phyloP scores from a whole-genome alignment of 2,113 vertebrate species.

The Microtus oregoni region DNA sequence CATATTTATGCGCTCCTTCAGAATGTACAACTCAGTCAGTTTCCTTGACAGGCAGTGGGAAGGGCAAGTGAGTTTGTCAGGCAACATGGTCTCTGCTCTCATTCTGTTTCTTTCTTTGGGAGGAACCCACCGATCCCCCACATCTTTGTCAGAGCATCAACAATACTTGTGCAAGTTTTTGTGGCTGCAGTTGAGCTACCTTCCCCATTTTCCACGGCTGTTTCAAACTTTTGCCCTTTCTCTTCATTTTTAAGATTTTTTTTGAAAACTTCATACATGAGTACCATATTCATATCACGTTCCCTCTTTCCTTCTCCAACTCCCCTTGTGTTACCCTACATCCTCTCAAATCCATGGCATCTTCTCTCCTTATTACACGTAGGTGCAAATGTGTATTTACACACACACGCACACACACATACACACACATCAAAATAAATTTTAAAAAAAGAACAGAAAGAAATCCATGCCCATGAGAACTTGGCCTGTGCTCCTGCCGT shows the following conservation, averaged over 20 bases:
- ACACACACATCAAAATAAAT: no score
- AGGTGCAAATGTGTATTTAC: no score
- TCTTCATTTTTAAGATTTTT: neutral
- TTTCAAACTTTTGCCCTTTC: neutral
- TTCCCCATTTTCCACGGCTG: neutral
- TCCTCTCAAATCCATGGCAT: no score
- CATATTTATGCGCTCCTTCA: neutral
- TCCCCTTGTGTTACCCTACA: no score
- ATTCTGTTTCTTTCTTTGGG: neutral
- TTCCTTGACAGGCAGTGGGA: neutral
- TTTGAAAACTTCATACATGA: neutral
- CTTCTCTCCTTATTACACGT: no score
- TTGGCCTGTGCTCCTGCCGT: no score
- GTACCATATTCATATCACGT: neutral
- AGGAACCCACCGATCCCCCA: neutral
- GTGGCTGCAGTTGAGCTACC: neutral
- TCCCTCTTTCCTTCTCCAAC: neutral
- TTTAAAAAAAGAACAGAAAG: no score
- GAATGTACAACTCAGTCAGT: neutral
- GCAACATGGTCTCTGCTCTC: neutral
- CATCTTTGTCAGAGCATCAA: neutral
- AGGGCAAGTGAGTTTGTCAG: neutral
- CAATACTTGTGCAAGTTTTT: neutral
- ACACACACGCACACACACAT: no score
- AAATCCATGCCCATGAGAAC: no score